Percentiles rank a stretch among this genome's conserved stretches.
These are phyloP conservation scores for Eolophus roseicapilla DNA, from an alignment of 2,113 vertebrate genomes.

Conservation along the genomic window DNA sequence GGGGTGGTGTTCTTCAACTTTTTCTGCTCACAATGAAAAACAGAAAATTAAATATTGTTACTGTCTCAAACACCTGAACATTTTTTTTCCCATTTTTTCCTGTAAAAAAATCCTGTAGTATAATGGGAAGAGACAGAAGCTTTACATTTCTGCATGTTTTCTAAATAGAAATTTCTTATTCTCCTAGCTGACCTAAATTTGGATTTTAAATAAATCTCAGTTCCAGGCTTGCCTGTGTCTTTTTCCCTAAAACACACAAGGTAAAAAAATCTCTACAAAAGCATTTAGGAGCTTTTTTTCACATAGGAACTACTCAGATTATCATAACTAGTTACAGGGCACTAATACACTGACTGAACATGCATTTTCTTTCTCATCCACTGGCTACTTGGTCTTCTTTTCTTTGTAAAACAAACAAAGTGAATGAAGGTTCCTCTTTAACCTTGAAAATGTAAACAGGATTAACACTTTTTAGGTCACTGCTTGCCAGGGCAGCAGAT, in stretches of 20 bases:
- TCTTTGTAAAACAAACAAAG: not conserved
- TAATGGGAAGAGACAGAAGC: not conserved
- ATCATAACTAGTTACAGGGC: not conserved
- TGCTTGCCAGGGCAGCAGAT: conserved; percentile 30
- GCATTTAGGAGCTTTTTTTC: not conserved
- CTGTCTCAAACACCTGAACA: not conserved
- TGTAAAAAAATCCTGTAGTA: not conserved
- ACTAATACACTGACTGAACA: not conserved
- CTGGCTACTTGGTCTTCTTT: not conserved
- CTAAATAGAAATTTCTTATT: not conserved
- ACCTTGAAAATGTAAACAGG: conserved; percentile 63
- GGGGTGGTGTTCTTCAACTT: not conserved
- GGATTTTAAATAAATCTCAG: not conserved
- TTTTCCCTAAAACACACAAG: not conserved
- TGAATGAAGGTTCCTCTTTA: not conserved
- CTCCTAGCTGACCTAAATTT: not conserved
- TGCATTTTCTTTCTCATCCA: not conserved
- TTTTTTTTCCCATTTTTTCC: not conserved
- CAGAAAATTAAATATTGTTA: not conserved
- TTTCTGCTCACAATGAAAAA: not conserved
- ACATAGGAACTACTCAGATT: not conserved
- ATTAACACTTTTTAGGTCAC: conserved; percentile 68
- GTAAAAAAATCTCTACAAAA: not conserved
- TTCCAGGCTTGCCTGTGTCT: not conserved
- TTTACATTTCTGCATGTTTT: not conserved